Conservation (phyloP, 1,140 invertebrate species). For the Procambarus clarkii region DNA sequence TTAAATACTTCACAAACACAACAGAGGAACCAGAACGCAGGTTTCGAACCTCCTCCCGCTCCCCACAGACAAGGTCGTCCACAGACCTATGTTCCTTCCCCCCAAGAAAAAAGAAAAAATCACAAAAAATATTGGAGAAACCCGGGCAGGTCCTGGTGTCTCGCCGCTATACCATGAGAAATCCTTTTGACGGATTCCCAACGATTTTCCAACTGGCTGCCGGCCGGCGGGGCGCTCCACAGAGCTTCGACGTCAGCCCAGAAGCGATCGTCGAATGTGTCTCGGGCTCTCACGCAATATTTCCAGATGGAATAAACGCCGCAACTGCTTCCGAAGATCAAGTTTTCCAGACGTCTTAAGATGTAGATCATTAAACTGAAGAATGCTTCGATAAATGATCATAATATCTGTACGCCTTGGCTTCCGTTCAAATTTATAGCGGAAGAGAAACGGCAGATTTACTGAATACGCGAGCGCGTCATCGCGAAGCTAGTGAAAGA, state of each 20-base stretch:
- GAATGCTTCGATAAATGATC: too few species aligned
- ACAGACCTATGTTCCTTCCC: background rate
- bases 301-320: conserved; percentile 21
- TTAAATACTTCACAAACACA: too few species aligned
- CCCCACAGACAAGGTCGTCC: background rate
- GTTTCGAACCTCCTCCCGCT: too few species aligned
- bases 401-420: too few species aligned
- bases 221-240: background rate
- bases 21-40: too few species aligned
- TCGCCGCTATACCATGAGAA: conserved; percentile 40
- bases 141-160: conserved; percentile 5
- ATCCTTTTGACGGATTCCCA: conserved; percentile 23
- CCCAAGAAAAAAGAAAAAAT: background rate
- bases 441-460: background rate
- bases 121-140: background rate
- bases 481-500: conserved; percentile 13
- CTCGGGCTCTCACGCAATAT: conserved; percentile 15
- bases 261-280: conserved; percentile 15
- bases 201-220: conserved; percentile 42
- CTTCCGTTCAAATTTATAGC: background rate
- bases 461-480: conserved; percentile 20
- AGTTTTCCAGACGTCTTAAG: background rate
- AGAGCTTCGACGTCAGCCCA: conserved; percentile 18
- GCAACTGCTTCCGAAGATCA: background rate
- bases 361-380: background rate